These are phyloP conservation scores for Hemiscyllium ocellatum DNA, from an alignment of 2,113 vertebrate genomes.

Conservation along the genomic window DNA sequence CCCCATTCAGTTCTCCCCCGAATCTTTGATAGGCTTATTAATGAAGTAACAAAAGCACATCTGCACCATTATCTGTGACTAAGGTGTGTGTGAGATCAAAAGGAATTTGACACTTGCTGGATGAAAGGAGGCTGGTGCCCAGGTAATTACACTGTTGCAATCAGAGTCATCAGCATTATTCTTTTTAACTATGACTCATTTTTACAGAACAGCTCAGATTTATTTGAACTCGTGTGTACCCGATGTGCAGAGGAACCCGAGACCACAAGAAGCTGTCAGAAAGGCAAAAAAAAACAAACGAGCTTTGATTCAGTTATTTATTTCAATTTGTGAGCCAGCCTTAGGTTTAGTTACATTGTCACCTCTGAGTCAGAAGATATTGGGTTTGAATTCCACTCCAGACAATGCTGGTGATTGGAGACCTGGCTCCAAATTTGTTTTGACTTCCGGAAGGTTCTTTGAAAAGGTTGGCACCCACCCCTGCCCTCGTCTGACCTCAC, in stretches of 20 bases:
- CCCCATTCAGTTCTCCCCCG: neutral
- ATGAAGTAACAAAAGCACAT: neutral
- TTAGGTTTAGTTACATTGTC: neutral
- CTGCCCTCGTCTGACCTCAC: too few relatives aligned
- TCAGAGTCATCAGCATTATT: neutral
- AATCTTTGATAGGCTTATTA: neutral
- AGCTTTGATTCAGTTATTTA: slow-evolving; percentile 8
- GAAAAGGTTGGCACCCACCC: neutral
- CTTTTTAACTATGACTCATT: neutral
- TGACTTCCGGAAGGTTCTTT: neutral
- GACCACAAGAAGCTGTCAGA: neutral
- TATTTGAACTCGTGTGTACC: slow-evolving; percentile 1
- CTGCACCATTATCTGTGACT: slow-evolving; percentile 18
- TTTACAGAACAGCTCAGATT: neutral
- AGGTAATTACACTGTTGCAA: neutral
- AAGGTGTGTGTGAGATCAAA: neutral
- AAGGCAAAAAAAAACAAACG: neutral
- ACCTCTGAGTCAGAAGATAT: neutral
- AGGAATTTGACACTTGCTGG: slow-evolving; percentile 21
- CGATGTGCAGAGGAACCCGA: neutral
- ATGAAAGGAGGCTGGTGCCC: neutral
- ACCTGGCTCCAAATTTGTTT: neutral
- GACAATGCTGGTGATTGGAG: neutral
- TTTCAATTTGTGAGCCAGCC: neutral
- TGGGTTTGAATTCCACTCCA: neutral